These are phyloP conservation scores for Dugesia japonica DNA, from an alignment of 2,888 invertebrate genomes.

Conservation along the genomic window DNA sequence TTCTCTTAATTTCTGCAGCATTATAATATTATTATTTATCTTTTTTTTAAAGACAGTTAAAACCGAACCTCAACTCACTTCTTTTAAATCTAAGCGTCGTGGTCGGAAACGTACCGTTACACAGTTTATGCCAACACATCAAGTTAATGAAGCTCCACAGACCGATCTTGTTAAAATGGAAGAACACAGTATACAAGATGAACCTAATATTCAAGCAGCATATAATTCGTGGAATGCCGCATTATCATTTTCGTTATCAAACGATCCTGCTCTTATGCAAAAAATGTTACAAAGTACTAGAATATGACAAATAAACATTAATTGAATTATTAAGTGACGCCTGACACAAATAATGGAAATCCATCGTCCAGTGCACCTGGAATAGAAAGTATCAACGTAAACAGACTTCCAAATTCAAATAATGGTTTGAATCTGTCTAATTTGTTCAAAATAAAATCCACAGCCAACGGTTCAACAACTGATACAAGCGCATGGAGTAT, in stretches of 20 bases:
- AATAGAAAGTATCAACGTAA: not conserved
- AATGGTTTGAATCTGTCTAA: not conserved
- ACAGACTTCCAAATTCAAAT: not conserved
- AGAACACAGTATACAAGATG: not conserved
- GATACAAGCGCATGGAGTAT: not conserved
- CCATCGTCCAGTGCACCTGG: not conserved
- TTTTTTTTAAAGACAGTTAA: not conserved
- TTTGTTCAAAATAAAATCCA: not conserved
- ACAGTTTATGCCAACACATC: not conserved
- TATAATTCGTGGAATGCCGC: not conserved
- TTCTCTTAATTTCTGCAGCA: not conserved
- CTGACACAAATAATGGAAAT: not conserved
- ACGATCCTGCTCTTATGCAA: not conserved
- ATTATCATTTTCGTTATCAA: not conserved
- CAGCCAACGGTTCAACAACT: not conserved
- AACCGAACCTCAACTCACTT: not conserved
- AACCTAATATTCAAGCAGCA: not conserved
- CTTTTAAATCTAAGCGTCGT: constrained; percentile 4
- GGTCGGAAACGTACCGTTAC: not conserved
- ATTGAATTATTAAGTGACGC: not conserved
- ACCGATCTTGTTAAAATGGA: not conserved
- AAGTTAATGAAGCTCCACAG: not conserved
- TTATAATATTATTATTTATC: not conserved
- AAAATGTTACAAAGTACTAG: not conserved
- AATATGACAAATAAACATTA: not conserved